Conservation (phyloP, 2,888 invertebrate species). For the Eremobia ochroleuca region DNA sequence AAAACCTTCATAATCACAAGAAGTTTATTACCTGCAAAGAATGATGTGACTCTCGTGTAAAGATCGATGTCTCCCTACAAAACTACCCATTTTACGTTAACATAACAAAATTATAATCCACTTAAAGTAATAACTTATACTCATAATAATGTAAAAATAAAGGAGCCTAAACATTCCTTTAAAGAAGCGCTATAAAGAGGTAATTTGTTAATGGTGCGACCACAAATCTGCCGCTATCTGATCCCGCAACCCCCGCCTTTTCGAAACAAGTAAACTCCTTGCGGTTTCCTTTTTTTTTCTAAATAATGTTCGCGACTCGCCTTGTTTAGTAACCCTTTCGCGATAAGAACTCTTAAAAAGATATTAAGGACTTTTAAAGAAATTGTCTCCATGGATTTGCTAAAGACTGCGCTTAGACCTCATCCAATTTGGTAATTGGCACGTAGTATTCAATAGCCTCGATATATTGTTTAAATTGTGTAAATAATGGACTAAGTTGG, state of each 20-base stretch:
- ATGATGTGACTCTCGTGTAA: neutral
- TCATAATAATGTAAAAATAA: slow-evolving; percentile 69
- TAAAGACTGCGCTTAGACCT: slow-evolving; percentile 64
- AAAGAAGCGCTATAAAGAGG: slow-evolving; percentile 78
- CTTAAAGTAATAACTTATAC: neutral
- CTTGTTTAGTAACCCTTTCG: slow-evolving; percentile 86
- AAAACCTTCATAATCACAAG: neutral
- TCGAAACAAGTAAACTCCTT: slow-evolving; percentile 87
- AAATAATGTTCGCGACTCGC: slow-evolving; percentile 86
- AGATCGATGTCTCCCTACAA: neutral
- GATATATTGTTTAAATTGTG: slow-evolving; percentile 53
- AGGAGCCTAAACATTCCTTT: slow-evolving; percentile 72
- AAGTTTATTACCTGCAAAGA: neutral
- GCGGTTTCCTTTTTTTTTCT: slow-evolving; percentile 84
- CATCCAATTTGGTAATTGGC: slow-evolving; percentile 56
- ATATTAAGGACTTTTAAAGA: slow-evolving; percentile 88
- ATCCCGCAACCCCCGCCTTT: slow-evolving; percentile 85
- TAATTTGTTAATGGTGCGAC: slow-evolving; percentile 88
- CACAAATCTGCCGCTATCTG: slow-evolving; percentile 89
- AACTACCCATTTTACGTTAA: neutral
- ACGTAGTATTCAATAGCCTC: slow-evolving; percentile 53
- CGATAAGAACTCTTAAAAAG: slow-evolving; percentile 88
- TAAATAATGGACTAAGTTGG: slow-evolving; percentile 54
- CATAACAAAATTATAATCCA: neutral
- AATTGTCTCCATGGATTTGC: slow-evolving; percentile 80